phyloP scores from a whole-genome alignment of 2,888 invertebrate species.

The Drosophila maculinotata region DNA sequence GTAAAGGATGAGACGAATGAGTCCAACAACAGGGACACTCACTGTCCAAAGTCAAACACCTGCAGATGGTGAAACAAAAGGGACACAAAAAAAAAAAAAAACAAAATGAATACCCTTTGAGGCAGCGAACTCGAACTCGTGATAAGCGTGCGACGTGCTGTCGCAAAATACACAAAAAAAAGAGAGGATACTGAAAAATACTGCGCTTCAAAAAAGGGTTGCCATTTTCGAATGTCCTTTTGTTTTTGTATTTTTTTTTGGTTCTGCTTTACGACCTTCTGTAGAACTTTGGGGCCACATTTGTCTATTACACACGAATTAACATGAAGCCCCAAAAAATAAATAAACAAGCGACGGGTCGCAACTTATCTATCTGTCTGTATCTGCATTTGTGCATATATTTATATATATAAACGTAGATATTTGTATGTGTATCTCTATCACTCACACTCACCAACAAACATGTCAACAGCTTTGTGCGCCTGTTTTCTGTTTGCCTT shows the following conservation, averaged over 20 bases:
- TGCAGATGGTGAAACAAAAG: slow-evolving; percentile 60
- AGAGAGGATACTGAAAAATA: slow-evolving; percentile 7
- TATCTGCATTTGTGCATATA: slow-evolving; percentile 35
- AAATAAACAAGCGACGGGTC: slow-evolving; percentile 54
- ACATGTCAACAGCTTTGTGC: slow-evolving; percentile 76
- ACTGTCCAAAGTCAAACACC: slow-evolving; percentile 67
- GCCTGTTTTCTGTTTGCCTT: slow-evolving; percentile 38
- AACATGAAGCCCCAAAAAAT: slow-evolving; percentile 56
- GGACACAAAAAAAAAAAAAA: slow-evolving; percentile 1
- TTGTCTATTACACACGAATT: slow-evolving; percentile 80
- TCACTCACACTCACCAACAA: slow-evolving; percentile 35
- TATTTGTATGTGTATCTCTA: slow-evolving; percentile 15
- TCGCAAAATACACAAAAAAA: slow-evolving; percentile 38
- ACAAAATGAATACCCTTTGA: slow-evolving; percentile 42
- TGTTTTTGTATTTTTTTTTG: not conserved
- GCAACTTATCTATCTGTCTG: slow-evolving; percentile 46
- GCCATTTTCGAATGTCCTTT: slow-evolving; percentile 18
- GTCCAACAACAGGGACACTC: slow-evolving; percentile 29
- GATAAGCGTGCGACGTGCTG: slow-evolving; percentile 63
- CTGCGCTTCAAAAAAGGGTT: slow-evolving; percentile 23
- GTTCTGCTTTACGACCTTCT: slow-evolving; percentile 20
- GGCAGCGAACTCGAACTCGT: slow-evolving; percentile 17
- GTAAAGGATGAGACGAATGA: slow-evolving; percentile 21
- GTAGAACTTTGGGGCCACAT: slow-evolving; percentile 52
- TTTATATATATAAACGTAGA: slow-evolving; percentile 6